Evolutionary conservation across 2,113 vertebrate genomes (phyloP), one percentile per base, ranked within the genome.

Genomic region (Actenoides hombroni): DNA sequence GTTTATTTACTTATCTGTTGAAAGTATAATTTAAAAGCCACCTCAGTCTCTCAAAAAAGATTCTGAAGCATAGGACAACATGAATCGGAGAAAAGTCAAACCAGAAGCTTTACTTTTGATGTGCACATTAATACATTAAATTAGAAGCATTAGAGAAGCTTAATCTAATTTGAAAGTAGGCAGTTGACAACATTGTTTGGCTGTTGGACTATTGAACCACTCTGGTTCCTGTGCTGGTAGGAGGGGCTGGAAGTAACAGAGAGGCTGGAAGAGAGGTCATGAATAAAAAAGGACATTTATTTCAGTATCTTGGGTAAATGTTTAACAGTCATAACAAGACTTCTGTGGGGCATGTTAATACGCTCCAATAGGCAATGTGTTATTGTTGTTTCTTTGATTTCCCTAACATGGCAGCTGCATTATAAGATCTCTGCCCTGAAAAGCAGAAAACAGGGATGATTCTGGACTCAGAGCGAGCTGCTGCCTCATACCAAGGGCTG

Each of bases 261-360:
- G 16, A 82, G 18, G 57, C 46, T 79, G 73, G 68, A 83, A 40
- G 57, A 74, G 14, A 80, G 69, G 25, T 5, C 5, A 7, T 69
- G 64, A 39, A 90, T 80, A 89, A 92, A 85, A 68, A 63, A 63
- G 79, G 16, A 18, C 0, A 1, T 75, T 86, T 90, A 90, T 83
- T 96, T 92, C 2, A 0, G 54, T 92, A 19, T 83, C 89, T 60
- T 86, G 29, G 48, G 67, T 84, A 87, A 87, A 76, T 79, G n/a
- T 84, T 95, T 92, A 96, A 67, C 60, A 84, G 56, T 75, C 90
- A 54, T 79, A 95, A 94, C 90, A 44, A 65, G 42, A 84, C 80
- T 92, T 44, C 76, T 90, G 74, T 82, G 65, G n/a, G 51, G 59
- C 13, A 46, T 33, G 16, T 83, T 78, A 79, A 31, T 56, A 63